These are phyloP conservation scores for Pseudoatta argentina DNA, from an alignment of 1,140 invertebrate genomes.

Conservation along the genomic window DNA sequence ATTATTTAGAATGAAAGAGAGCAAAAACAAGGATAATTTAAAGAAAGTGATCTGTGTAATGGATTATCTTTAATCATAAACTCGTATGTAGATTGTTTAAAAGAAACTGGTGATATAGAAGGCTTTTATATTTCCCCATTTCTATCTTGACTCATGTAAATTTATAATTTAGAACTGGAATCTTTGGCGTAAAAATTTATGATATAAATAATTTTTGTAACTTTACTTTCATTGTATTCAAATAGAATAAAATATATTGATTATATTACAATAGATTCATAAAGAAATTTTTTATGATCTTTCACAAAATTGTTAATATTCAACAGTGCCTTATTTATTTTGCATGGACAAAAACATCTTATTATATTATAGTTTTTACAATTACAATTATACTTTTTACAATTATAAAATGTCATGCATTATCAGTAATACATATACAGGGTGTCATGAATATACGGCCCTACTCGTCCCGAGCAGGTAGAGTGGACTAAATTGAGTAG, in stretches of 20 bases:
- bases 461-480: too few relatives aligned
- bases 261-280: neutral
- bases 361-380: neutral
- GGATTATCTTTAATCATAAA: neutral
- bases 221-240: neutral
- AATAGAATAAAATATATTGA: neutral
- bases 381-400: neutral
- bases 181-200: neutral
- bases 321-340: neutral
- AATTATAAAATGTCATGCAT: neutral
- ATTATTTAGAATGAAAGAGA: neutral
- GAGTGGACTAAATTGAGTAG: too few relatives aligned
- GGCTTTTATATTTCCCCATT: neutral
- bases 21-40: neutral
- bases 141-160: neutral
- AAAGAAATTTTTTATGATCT: neutral
- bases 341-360: neutral
- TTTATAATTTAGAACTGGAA: neutral
- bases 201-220: neutral
- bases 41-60: neutral
- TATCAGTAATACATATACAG: neutral
- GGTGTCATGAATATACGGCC: too few relatives aligned
- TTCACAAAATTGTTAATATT: too few relatives aligned
- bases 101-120: neutral
- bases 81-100: neutral